Evolutionary conservation across 2,113 vertebrate species (phyloP).

Genomic region (Dromiciops gliroides): DNA sequence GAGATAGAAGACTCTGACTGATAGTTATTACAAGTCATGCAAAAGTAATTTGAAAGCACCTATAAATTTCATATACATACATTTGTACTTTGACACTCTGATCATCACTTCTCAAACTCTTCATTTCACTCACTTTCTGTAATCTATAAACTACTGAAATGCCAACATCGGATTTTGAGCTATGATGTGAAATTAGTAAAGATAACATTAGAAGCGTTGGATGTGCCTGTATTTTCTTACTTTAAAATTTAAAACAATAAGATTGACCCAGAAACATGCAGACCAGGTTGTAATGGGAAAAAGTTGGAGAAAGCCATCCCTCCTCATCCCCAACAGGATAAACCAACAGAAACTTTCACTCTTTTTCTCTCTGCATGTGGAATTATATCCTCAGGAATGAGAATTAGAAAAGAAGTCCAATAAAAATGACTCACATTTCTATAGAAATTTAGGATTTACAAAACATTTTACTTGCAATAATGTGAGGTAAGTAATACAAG

Average conservation of each 20-base stretch:
- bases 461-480: neutral
- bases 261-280: neutral
- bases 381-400: neutral
- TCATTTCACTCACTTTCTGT: neutral
- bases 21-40: neutral
- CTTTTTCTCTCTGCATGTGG: neutral
- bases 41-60: neutral
- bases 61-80: neutral
- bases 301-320: neutral
- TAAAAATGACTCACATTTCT: neutral
- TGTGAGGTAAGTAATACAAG: neutral
- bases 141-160: neutral
- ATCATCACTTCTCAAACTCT: neutral
- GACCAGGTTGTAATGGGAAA: neutral
- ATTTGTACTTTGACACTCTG: neutral
- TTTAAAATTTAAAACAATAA: neutral
- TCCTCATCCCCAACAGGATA: neutral
- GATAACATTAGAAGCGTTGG: neutral
- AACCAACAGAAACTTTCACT: neutral
- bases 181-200: neutral
- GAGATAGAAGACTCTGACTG: neutral
- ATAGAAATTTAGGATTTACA: neutral
- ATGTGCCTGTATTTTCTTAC: neutral
- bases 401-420: neutral
- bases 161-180: neutral